Evolutionary conservation across 1,140 invertebrate genomes (phyloP).

Genomic region (Drosophila micromelanica): DNA sequence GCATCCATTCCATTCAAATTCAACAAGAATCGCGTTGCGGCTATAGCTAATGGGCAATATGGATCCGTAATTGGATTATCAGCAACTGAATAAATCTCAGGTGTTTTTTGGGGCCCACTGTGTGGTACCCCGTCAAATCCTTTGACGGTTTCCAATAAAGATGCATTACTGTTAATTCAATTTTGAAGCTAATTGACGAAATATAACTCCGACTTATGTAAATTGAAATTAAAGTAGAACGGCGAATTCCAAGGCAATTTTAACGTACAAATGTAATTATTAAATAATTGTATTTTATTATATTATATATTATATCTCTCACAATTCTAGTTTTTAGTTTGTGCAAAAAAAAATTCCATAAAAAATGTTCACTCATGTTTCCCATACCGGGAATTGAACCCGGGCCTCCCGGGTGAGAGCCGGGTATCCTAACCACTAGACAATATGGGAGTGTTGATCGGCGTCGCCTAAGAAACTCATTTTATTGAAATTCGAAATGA

Average conservation of each 20-base stretch:
- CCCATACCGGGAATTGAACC: conserved; percentile 94
- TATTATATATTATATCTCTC: too few species aligned
- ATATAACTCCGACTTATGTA: not conserved
- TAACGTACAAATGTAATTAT: not conserved
- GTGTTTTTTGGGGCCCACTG: not conserved
- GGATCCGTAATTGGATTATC: conserved; percentile 67
- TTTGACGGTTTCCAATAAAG: conserved; percentile 14
- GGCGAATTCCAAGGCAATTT: not conserved
- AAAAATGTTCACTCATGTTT: too few species aligned
- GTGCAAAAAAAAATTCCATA: too few species aligned
- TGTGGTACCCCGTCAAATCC: not conserved
- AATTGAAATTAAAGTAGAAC: not conserved
- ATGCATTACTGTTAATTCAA: conserved; percentile 46
- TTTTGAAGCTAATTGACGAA: conserved; percentile 20
- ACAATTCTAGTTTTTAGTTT: too few species aligned
- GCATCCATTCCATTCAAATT: conserved; percentile 43
- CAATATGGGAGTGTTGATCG: conserved; percentile 85
- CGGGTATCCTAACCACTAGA: conserved; percentile 93
- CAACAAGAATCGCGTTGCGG: conserved; percentile 6
- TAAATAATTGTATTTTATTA: too few species aligned
- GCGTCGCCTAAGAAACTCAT: too few species aligned
- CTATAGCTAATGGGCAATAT: conserved; percentile 67
- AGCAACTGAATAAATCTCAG: conserved; percentile 31
- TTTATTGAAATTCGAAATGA: too few species aligned
- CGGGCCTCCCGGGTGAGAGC: conserved; percentile 93